Base-by-base conservation (phyloP, 2,113 vertebrate genomes). In the Pteruthius melanotis region DNA sequence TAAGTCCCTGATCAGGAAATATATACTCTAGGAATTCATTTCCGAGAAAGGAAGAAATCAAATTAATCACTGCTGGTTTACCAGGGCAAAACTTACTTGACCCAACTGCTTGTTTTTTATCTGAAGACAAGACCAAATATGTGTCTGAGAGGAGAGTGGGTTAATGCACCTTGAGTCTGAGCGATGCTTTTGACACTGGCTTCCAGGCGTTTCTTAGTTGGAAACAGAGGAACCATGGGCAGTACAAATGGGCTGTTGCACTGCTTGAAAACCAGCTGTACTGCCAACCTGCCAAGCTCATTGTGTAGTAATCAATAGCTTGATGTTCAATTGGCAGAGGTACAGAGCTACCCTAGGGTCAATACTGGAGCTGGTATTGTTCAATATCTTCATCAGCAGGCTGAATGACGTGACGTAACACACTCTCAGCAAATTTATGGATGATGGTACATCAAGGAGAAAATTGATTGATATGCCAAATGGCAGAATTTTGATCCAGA, bases 301-400 rank as follows among this genome's bases (percentile, higher is more conserved):
- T 68, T 88, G 63, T 5, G 2, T 42, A 80, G 66, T 74, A 95
- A 92, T 96, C 92, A 90, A 74, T 93, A 95, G 71, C 78, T 94
- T 88, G 68, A 83, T 88, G 50, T 65, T 96, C 75, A 77, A 83
- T 93, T 97, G 95, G 94, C 94, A 93, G 66, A 86, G 31, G 59
- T 76, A 90, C 66, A 72, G 54, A 50, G 52, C 47, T 79, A 83
- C 71, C 45, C 53, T 61, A 49, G 40, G 37, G 63, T 95, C 90
- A 80, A 45, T 92, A 88, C 30, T 63, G 66, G 53, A 88, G 75
- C 53, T 61, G 31, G 44, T 88, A 77, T 90, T 85, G 72, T 94
- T 90, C 85, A 83, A 19, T 90, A 83, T 80, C 90, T 92, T 85
- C 84, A 86, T 60, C 71, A 80, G 88, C 66, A 94, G 37, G 15